Evolutionary conservation across 2,888 invertebrate species (phyloP), one percentile per base, ranked within the genome.

Genomic region (Leptopterna dolabrata): DNA sequence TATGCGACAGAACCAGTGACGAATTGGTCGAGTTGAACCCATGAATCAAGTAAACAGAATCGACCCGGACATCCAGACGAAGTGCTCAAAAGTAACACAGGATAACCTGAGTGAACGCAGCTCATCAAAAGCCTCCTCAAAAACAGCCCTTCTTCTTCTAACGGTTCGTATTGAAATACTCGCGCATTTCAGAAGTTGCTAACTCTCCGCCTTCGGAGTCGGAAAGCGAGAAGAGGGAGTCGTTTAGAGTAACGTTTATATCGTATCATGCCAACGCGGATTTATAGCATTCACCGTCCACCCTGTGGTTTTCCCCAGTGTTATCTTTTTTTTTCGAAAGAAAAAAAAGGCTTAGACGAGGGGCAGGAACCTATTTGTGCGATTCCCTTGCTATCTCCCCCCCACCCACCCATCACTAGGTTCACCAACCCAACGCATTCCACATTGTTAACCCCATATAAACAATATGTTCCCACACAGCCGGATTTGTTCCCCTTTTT

Each of bases 371-470:
- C 47, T 45, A 24, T 78, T 78, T 45, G 78, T 78, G 78, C 78
- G 43, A 43, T 45, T 78, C 78, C 78, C 30, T 43, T 78, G 78
- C 78, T 78, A 78, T 78, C 78, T 45, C n/a, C 78, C 78, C 30
- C 27, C 43, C n/a, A n/a, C 24, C 27, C 30, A 19, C 71, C 55
- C n/a, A n/a, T n/a, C n/a, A n/a, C n/a, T 55, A 3, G n/a, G 6
- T 1, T 19, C 45, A 14, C 16, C 45, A 6, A 14, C 6, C 43
- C 78, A 27, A 9, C 78, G 27, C 78, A 78, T 78, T 78, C 78
- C 78, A 78, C 78, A 43, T 78, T 78, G 78, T 78, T 78, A 78
- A 73, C 78, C 45, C 78, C 78, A 29, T 45, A 78, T 78, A 78
- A 78, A 78, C 78, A 78, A 78, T 78, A 78, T 78, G 78, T 78